Base-by-base conservation (phyloP, 2,113 vertebrate genomes). In the Corythornis madagascariensis region DNA sequence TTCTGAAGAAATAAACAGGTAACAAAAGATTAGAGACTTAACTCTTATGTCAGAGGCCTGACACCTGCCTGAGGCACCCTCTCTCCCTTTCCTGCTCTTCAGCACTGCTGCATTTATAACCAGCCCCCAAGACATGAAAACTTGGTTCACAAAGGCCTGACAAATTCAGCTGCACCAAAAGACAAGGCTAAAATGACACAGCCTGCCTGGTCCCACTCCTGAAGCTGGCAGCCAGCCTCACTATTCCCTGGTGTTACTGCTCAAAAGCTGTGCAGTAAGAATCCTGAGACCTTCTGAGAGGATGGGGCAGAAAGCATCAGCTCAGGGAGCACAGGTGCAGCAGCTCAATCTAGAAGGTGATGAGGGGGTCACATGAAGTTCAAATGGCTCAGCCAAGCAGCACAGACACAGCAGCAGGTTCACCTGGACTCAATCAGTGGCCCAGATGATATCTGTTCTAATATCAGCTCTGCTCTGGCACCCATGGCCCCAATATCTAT, bases 351-450 rank as follows among this genome's bases (percentile, higher is more conserved):
- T 31, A 47, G 31, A 61, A 47, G 65, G 35, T 33, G 22, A 7
- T 28, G 71, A 45, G 35, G 35, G n/a, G 47, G 50, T 24, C 45
- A 57, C 21, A 2, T 1, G 16, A 92, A 67, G 40, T 63, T 79
- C 61, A 57, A 61, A 53, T 5, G 2, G 21, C 18, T 60, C 66
- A 83, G 45, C 59, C 40, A 15, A 65, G 21, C 13, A 2, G 7
- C 10, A 82, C 21, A 40, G 50, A 55, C 18, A 29, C 18, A 28
- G 60, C 31, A 60, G 35, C 35, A 20, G 0, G 1, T 25, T 61
- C 7, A 33, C 28, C 35, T 3, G 0, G 26, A 43, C 35, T 1
- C 22, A 53, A 26, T 28, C 38, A 25, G 28, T 1, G 0, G 48
- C 38, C 50, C 33, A 78, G 21, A 29, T 1, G 0, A 47, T 31